Evolutionary conservation across 2,797 vertebrate genomes (phyloP), one percentile per base, ranked within the genome.

Genomic region (Poeciliopsis turneri): DNA sequence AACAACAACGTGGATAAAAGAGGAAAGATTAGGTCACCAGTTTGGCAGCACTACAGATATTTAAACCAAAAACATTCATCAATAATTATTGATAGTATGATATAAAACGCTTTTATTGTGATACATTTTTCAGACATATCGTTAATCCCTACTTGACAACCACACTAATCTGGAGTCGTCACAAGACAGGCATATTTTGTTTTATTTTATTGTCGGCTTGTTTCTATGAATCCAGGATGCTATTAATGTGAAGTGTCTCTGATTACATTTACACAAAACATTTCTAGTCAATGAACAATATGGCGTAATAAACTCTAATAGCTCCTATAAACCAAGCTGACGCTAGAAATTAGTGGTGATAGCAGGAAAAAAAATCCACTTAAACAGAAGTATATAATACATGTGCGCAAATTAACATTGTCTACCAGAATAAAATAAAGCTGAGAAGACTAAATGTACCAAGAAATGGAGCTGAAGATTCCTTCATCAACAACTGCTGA

Each of bases 401-500:
- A 25, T 47, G 28, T 72, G 28, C 0, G 45, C 45, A 72, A 72
- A 49, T n/a, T 23, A 51, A 10, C 46, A 72, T 47, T 23, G 36
- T 68, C 25, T 57, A 7, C 64, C 30, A 47, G 1, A 74, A 75
- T 57, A 57, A 75, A 69, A 80, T 39, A 36, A 25, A 53, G 49
- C 4, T 23, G 3, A 66, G 33, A 64, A 64, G 33, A 16, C 59
- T 61, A 64, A 64, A 33, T 68, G 66, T n/a, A n/a, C 77, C 10
- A 71, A 68, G 66, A 53, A 53, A 53, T 53, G 51, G 51, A 25
- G 51, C 51, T 33, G 72, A 64, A n/a, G 33, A 41, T 61, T 78
- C 30, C 55, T 36, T 71, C 41, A 16, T 47, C 74, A 76, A 76
- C 18, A 71, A n/a, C 66, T 71, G 64, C 18, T 16, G 66, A 2